Percentiles rank a stretch among this genome's conserved stretches.
Evolutionary conservation across 1,140 invertebrate genomes (phyloP).

Genomic region (Geopemphigus sp.): DNA sequence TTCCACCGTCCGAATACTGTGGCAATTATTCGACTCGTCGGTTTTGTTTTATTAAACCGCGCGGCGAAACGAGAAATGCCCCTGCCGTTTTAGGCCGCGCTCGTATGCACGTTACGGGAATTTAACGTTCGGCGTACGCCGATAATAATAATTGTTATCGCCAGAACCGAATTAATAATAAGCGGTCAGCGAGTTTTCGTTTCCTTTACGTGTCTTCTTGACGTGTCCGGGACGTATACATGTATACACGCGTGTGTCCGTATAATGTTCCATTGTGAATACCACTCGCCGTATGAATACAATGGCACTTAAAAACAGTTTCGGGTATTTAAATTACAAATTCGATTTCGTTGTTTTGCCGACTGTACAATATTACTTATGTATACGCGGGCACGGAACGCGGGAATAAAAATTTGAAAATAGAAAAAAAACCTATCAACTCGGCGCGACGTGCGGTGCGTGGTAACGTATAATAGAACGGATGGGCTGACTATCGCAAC

Average conservation of each 20-base stretch:
- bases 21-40: too few species aligned
- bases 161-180: neutral
- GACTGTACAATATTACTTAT: too few species aligned
- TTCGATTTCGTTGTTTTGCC: neutral
- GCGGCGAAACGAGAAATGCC: neutral
- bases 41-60: too few species aligned
- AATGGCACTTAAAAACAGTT: neutral
- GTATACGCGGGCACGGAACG: neutral
- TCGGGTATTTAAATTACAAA: conserved; percentile 12
- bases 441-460: too few species aligned
- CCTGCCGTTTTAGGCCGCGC: neutral
- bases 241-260: neutral
- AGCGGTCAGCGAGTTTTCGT: neutral
- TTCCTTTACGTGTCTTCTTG: neutral
- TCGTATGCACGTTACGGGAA: neutral
- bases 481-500: too few species aligned
- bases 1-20: too few species aligned
- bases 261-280: neutral
- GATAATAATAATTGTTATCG: neutral
- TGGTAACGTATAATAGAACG: too few species aligned
- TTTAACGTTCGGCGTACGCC: neutral
- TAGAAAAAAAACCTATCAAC: neutral
- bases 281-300: neutral
- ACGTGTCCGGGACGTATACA: neutral
- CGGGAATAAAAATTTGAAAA: neutral